phyloP scores from a whole-genome alignment of 2,888 invertebrate genomes.

The Melanargia galathea region DNA sequence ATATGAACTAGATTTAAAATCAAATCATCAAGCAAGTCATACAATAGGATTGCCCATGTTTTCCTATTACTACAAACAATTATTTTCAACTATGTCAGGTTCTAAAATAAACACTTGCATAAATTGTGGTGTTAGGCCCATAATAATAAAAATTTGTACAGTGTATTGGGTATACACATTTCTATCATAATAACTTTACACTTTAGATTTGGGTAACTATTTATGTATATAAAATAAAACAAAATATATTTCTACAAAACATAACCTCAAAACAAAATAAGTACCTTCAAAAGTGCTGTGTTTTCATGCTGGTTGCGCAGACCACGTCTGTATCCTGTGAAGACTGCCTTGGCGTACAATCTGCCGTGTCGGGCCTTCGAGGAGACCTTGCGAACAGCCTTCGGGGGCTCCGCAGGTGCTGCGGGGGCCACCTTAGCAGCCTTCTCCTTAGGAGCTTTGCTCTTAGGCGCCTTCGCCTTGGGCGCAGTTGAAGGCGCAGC shows the following conservation, averaged over 20 bases:
- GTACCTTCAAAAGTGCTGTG: constrained; percentile 94
- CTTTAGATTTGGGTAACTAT: too few relatives aligned
- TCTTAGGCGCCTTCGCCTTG: constrained; percentile 80
- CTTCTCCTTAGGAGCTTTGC: constrained; percentile 83
- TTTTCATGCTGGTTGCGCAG: constrained; percentile 98
- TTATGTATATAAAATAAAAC: too few relatives aligned
- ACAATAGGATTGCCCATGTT: too few relatives aligned
- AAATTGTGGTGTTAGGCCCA: too few relatives aligned
- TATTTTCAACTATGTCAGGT: too few relatives aligned
- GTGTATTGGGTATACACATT: too few relatives aligned
- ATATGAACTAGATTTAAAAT: too few relatives aligned
- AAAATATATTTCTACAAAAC: neutral
- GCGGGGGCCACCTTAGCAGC: constrained; percentile 79
- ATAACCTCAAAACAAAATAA: constrained; percentile 28
- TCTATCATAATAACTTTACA: too few relatives aligned
- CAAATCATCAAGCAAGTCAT: too few relatives aligned
- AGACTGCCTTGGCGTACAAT: constrained; percentile 98
- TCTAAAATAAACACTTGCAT: too few relatives aligned
- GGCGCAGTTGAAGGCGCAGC: constrained; percentile 76
- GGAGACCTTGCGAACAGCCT: constrained; percentile 75
- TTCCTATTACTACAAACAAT: too few relatives aligned
- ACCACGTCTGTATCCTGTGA: constrained; percentile 97
- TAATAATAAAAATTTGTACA: too few relatives aligned
- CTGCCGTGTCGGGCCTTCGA: constrained; percentile 88
- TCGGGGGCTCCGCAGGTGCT: constrained; percentile 78